phyloP scores from a whole-genome alignment of 2,888 invertebrate genomes.

The Galerucella calmariensis region DNA sequence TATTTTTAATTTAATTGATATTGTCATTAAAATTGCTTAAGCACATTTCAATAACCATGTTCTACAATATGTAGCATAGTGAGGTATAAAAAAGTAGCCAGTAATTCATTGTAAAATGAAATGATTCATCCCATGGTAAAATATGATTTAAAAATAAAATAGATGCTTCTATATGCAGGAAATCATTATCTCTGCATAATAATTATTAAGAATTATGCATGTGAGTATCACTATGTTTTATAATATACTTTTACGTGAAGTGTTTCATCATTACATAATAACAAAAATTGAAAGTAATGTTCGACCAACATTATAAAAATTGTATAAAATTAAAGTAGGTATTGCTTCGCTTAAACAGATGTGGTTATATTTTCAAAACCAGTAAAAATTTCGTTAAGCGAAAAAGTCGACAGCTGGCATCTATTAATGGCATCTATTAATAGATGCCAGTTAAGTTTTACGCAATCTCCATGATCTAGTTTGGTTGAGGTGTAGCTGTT shows the following conservation, averaged over 20 bases:
- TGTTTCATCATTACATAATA: neutral
- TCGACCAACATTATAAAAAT: neutral
- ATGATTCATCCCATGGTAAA: neutral
- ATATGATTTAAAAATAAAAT: neutral
- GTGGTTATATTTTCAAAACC: neutral
- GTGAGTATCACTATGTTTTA: neutral
- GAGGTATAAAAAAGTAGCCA: no score
- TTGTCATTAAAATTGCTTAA: no score
- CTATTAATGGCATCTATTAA: no score
- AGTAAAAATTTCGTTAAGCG: no score
- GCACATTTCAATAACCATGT: no score
- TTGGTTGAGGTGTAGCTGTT: no score
- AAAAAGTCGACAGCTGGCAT: no score
- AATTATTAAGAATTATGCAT: neutral
- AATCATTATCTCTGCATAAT: neutral
- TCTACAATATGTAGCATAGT: no score
- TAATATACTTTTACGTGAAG: neutral
- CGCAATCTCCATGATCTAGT: no score
- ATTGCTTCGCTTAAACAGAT: neutral
- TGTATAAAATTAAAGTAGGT: neutral
- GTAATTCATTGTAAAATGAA: neutral
- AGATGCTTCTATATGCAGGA: neutral
- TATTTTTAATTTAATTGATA: no score
- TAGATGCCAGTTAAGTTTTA: no score
- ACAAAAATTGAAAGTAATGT: neutral